phyloP scores from a whole-genome alignment of 2,113 vertebrate species.

The Chunga burmeisteri region DNA sequence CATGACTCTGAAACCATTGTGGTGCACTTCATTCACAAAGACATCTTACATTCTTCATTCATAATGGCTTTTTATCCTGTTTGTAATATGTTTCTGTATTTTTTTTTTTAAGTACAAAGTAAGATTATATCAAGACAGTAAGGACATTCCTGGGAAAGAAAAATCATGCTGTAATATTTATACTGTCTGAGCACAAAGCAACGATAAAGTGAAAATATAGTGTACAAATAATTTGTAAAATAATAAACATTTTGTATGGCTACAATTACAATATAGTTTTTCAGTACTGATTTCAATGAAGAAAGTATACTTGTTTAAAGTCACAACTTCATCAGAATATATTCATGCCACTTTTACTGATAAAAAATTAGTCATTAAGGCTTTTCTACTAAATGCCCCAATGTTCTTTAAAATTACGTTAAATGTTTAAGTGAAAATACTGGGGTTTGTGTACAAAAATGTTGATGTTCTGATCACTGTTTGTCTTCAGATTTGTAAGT shows the following conservation, averaged over 20 bases:
- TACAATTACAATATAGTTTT: constrained; percentile 48
- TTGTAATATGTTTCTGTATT: constrained; percentile 15
- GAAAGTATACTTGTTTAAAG: background rate
- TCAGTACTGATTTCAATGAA: constrained; percentile 29
- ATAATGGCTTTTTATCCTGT: constrained; percentile 33
- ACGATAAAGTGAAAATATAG: constrained; percentile 51
- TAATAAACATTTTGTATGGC: constrained; percentile 72
- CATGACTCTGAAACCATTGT: constrained; percentile 13
- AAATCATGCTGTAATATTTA: constrained; percentile 48
- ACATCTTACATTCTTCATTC: constrained; percentile 15
- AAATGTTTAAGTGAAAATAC: background rate
- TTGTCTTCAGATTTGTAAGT: constrained; percentile 3
- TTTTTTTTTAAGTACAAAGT: background rate
- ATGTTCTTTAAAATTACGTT: background rate
- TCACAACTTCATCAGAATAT: background rate
- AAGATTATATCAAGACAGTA: constrained; percentile 3
- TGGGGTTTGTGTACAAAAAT: background rate
- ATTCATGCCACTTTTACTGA: background rate
- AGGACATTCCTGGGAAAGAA: constrained; percentile 55
- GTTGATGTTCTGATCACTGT: background rate
- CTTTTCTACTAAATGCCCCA: background rate
- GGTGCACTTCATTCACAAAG: constrained; percentile 31
- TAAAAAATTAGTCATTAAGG: background rate
- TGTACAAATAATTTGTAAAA: constrained; percentile 70
- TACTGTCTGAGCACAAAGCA: constrained; percentile 64